A percentile compares a stretch with the other conserved stretches of the same genome.
These are phyloP conservation scores for Lepidurus couesii DNA, from an alignment of 1,140 invertebrate genomes.

Conservation along the genomic window DNA sequence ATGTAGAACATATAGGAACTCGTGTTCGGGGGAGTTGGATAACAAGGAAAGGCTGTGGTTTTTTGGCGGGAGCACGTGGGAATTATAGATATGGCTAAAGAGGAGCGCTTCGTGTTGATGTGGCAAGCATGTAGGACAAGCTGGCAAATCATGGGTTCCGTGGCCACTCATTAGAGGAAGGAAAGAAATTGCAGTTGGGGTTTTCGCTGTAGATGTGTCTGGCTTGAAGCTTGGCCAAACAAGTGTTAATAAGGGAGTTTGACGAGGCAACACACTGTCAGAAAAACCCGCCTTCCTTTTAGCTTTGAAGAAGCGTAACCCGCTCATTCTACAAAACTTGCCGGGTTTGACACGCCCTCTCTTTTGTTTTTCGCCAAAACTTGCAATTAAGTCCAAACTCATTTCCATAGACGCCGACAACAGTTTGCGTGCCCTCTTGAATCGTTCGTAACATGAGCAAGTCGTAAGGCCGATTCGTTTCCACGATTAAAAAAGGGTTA, in stretches of 20 bases:
- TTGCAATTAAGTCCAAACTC: background rate
- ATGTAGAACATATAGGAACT: too few relatives aligned
- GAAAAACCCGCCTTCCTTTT: background rate
- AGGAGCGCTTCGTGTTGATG: too few relatives aligned
- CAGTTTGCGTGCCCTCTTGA: too few relatives aligned
- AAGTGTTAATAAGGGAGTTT: constrained; percentile 22
- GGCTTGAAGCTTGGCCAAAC: background rate
- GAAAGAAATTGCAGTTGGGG: background rate
- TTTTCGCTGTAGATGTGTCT: background rate
- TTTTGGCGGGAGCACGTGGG: too few relatives aligned
- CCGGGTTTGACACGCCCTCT: background rate
- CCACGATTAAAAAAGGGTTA: too few relatives aligned
- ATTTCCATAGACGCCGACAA: too few relatives aligned
- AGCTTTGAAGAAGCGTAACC: background rate
- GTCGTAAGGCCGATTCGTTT: too few relatives aligned
- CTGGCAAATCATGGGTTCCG: constrained; percentile 1
- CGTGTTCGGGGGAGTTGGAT: too few relatives aligned
- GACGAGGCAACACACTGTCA: constrained; percentile 10
- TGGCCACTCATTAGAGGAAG: constrained; percentile 3
- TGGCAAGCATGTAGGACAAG: background rate
- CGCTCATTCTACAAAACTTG: background rate
- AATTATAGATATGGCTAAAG: too few relatives aligned
- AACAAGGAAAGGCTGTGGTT: too few relatives aligned
- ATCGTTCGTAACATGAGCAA: too few relatives aligned
- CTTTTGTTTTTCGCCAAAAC: constrained; percentile 6